Base-by-base conservation (phyloP, 2,888 invertebrate species). In the Pterostichus niger region DNA sequence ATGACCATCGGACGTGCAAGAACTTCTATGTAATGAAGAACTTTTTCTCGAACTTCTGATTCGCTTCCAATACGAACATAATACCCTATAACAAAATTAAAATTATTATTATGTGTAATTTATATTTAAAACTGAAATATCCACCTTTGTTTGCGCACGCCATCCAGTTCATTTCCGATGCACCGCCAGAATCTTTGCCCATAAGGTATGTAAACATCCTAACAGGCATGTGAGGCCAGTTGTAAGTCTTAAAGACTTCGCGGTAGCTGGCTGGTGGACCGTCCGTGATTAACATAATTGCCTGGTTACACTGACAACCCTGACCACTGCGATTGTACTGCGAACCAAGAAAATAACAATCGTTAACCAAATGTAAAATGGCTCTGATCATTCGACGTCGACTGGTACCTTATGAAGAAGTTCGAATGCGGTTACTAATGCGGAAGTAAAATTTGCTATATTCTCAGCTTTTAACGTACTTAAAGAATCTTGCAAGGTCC, bases 81-180 rank as follows among this genome's bases (percentile, higher is more conserved):
- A 91, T 95, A 97, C 44, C 97, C 97, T 97, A 89, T 10, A 52
- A 10, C 11, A 33, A 52, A 13, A 73, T n/a, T 6, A 82, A 11
- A 71, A 33, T 3, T 35, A n/a, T 64, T n/a, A 35, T 6, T 59
- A 7, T 31, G 7, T 31, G 56, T 61, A 56, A 88, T 1, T 24
- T 33, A 1, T 7, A 10, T 7, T 64, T 33, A n/a, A 13, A 35
- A 35, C 35, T 64, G n/a, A 33, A 35, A 31, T 61, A 24, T 82
- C 86, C 90, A 96, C 99, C 99, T 93, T 98, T 98, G 90, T 99
- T 99, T 76, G 94, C 94, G 91, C 99, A 99, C 6, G 99, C 99
- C 95, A 99, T 98, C 91, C 95, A 96, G 88, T 96, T 94, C 89
- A 99, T 94, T 88, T 96, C 96, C 84, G 94, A 93, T 31, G 95